Evolutionary conservation across 35 echinoderm and acorn worm genomes (phyloP).

Genomic region (Patiria miniata): DNA sequence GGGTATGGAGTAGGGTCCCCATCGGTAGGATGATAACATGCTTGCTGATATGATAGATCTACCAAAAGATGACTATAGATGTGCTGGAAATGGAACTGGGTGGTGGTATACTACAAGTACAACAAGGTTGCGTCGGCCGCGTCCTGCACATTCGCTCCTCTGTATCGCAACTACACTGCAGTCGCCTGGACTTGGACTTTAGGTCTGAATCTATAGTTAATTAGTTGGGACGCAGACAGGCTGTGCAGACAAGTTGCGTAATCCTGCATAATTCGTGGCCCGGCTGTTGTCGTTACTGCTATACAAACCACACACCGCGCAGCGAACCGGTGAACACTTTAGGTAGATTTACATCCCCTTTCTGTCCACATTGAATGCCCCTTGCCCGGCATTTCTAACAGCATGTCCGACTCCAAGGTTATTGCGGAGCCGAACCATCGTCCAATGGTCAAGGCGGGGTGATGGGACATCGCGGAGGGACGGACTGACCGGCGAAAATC

Average conservation of each 20-base stretch:
- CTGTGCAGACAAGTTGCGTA: constrained; percentile 2
- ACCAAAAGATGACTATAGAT: neutral
- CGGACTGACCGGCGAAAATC: neutral
- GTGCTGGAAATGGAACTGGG: neutral
- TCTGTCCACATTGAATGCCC: neutral
- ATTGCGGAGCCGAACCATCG: constrained; percentile 2
- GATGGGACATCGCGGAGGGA: neutral
- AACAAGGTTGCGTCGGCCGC: neutral
- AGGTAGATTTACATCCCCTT: constrained; percentile 12
- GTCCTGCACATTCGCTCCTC: neutral
- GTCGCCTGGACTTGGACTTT: constrained; percentile 15
- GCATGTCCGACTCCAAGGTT: constrained; percentile 19
- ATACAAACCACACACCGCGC: neutral
- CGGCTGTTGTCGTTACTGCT: constrained; percentile 11
- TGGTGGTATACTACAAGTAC: too few species aligned
- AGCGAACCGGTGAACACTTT: too few species aligned
- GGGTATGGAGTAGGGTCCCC: neutral
- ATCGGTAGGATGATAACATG: constrained; percentile 16
- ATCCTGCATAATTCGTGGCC: constrained; percentile 1
- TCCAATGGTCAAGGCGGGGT: constrained; percentile 24
- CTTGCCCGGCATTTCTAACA: constrained; percentile 15
- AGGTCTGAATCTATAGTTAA: neutral
- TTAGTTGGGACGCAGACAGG: constrained; percentile 13
- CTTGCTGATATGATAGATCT: neutral
- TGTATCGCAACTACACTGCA: too few species aligned